Base-by-base conservation (phyloP, 2,888 invertebrate species). In the Habrosyne pyritoides region DNA sequence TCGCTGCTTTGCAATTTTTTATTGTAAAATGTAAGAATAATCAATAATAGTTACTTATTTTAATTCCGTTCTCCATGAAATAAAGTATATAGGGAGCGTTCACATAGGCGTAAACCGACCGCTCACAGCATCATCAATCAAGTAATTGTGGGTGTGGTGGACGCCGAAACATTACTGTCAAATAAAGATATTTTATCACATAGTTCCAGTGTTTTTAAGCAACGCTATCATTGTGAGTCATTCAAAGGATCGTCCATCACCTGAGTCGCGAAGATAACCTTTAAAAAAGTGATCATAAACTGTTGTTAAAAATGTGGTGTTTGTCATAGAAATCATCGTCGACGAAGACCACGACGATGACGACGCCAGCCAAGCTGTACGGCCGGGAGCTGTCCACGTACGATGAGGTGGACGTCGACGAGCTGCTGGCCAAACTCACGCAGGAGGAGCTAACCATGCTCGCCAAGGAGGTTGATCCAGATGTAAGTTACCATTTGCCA, bases 401-500 rank as follows among this genome's bases (percentile, higher is more conserved):
- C 84, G 98, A 98, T 86, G 98, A 99, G 87, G 95, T 98, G 80
- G 99, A 99, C 87, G 97, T 99, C 71, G 99, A 99, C 84, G 98
- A 98, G 75, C 94, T 99, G 61, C 93, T 99, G 76, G 94, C 97
- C 56, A 98, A 99, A 86, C 94, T 99, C 66, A 96, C 98, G 59
- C 95, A 97, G 53, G 99, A 99, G 85, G 99, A 99, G 93, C 96
- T 99, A 71, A 98, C 98, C 80, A 97, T 99, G 89, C 94, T 99
- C 79, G 98, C 99, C 78, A 98, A 98, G 93, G 99, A 99, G 94
- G 99, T 99, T 73, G 99, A 99, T 94, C 99, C 99, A 67, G 99
- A 99, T 94, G 99, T 99, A 93, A 97, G 97, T 95, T 78, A 22
- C 53, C 53, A 54, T 12, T 10, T 12, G 30, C 28, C 28, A 28